phyloP scores from a whole-genome alignment of 2,888 invertebrate genomes.

The Phaonia tiefii region DNA sequence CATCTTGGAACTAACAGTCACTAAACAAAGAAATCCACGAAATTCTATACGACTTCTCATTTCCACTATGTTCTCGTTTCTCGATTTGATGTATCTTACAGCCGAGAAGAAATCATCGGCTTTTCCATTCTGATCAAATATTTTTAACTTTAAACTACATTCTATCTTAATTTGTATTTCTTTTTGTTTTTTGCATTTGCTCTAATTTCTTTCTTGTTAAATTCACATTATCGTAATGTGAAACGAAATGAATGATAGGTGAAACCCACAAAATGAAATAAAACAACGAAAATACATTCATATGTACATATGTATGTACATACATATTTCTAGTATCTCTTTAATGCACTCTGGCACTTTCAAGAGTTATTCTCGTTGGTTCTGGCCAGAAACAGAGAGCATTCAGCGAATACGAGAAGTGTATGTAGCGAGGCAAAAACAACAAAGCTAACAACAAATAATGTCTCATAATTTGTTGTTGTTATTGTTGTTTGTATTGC shows the following conservation, averaged over 20 bases:
- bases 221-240: slow-evolving; percentile 39
- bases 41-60: no score
- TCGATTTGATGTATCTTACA: no score
- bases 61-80: no score
- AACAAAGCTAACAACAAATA: slow-evolving; percentile 10
- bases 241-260: slow-evolving; percentile 17
- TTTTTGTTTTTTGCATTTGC: slow-evolving; percentile 54
- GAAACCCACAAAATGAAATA: slow-evolving; percentile 4
- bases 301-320: neutral
- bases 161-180: slow-evolving; percentile 16
- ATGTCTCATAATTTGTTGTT: slow-evolving; percentile 31
- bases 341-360: neutral
- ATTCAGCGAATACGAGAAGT: neutral
- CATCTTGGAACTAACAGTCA: no score
- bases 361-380: neutral
- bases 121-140: no score
- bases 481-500: neutral
- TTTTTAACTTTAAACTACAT: slow-evolving; percentile 20
- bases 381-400: neutral
- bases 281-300: neutral
- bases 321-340: neutral
- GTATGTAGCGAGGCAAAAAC: neutral
- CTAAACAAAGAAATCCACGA: no score
- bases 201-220: slow-evolving; percentile 56
- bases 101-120: no score